Conservation (phyloP, 2,113 vertebrate genomes). For the human region DNA sequence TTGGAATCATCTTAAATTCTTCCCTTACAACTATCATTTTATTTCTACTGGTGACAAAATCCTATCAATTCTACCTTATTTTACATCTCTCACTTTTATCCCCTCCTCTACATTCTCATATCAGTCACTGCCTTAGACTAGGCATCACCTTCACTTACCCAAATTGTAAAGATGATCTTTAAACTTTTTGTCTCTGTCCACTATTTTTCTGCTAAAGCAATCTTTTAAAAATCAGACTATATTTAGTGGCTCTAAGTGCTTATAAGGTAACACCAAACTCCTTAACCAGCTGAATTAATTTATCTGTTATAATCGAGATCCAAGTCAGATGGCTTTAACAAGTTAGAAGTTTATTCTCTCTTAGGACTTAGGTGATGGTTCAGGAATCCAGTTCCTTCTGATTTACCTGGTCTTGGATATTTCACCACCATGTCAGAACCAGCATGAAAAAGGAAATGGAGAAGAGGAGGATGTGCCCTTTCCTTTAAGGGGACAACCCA, state of each 20-base stretch:
- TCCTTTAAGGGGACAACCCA: background rate
- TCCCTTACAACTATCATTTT: background rate
- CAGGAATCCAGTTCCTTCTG: conserved; percentile 8
- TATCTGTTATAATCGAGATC: background rate
- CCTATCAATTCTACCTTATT: background rate
- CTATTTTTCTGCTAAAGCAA: background rate
- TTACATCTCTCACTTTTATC: background rate
- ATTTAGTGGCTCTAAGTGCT: background rate
- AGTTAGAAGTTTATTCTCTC: conserved; percentile 18
- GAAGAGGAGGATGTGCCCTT: background rate
- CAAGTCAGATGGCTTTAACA: conserved; percentile 29
- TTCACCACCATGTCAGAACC: background rate
- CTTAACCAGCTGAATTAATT: conserved; percentile 23
- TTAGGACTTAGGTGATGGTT: background rate
- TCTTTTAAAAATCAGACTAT: background rate
- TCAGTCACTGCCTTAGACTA: background rate
- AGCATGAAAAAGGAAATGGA: background rate
- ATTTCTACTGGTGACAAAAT: background rate
- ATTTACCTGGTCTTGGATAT: background rate
- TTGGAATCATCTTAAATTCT: conserved; percentile 30
- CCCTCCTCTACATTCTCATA: background rate
- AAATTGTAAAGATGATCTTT: background rate
- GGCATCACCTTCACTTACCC: background rate
- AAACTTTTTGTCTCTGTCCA: background rate
- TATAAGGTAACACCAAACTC: background rate